Base-by-base conservation (phyloP, 2,888 invertebrate species). In the Pyrocoelia pectoralis region DNA sequence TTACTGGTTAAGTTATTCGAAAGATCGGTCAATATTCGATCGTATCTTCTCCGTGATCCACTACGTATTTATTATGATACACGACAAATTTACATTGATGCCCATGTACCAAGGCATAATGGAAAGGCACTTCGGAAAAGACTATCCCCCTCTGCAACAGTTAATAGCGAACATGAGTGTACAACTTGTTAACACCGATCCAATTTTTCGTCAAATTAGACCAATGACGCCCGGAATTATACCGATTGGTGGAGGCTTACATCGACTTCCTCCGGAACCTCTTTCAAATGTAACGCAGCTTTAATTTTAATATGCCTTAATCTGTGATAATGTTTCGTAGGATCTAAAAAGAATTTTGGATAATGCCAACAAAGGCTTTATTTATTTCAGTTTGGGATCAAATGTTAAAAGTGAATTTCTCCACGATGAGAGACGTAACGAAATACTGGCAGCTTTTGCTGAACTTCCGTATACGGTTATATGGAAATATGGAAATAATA, bases 401-500 rank as follows among this genome's bases (percentile, higher is more conserved):
- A 61, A 61, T 43, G 19, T 61, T 3, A 61, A 56, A 41, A 56
- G 55, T 43, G 18, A 50, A 50, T 15, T 28, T 1, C 12, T 61
- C 24, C 5, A 78, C 9, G 57, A 71, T 24, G 65, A 77, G 4
- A 75, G 73, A 13, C 51, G 75, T 5, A 64, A 77, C 15, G 72
- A 70, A 5, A 70, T 83, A 14, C 14, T 80, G 4, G 70, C 73
- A 10, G 77, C 77, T 2, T 81, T 84, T 59, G 61, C 77, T 1
- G 71, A 77, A 66, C 64, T 83, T 9, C 80, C 81, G 1, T 81
- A 82, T 61, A 77, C 77, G 56, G 74, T 83, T n/a, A 62, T 84
- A 1, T 83, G 82, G 82, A 83, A 83, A 73, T 81, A 77, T 71
- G 83, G 83, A 18, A 5, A 15, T 0, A 78, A 79, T 13, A 49